These are phyloP conservation scores for Chlorops oryzae DNA, from an alignment of 1,140 invertebrate species.

Conservation along the genomic window DNA sequence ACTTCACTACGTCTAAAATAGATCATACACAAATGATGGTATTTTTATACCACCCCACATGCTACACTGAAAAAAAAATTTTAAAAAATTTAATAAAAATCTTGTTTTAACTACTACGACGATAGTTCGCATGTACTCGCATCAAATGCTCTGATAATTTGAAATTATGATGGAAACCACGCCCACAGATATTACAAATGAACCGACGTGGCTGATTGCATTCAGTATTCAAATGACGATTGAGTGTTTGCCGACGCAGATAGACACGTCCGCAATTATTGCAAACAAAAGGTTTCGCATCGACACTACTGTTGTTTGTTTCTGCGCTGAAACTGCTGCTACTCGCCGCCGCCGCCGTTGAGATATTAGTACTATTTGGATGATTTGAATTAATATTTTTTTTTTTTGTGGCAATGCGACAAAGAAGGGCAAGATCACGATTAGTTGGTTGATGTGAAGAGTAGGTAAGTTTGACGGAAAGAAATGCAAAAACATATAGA, in stretches of 20 bases:
- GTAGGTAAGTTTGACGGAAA: no score
- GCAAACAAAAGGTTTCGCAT: slow-evolving; percentile 51
- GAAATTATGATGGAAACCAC: slow-evolving; percentile 50
- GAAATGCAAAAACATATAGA: slow-evolving; percentile 14
- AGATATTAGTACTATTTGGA: no score
- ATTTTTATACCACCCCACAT: no score
- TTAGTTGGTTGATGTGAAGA: no score
- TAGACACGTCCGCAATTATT: slow-evolving; percentile 55
- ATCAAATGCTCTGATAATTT: slow-evolving; percentile 46
- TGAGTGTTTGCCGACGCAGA: slow-evolving; percentile 53
- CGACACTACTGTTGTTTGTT: not conserved
- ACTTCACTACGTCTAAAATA: no score
- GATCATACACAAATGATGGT: no score
- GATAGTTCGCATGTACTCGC: slow-evolving; percentile 13
- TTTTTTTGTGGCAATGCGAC: slow-evolving; percentile 1
- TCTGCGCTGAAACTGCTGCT: not conserved
- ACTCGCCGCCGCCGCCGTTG: not conserved
- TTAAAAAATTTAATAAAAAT: no score
- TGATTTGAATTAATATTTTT: slow-evolving; percentile 15
- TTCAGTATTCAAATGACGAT: slow-evolving; percentile 52
- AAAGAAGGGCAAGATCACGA: slow-evolving; percentile 9
- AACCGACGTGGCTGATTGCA: slow-evolving; percentile 53
- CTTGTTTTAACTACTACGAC: no score
- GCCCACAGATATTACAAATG: slow-evolving; percentile 47
- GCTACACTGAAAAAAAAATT: no score